Percentiles rank a stretch among this genome's conserved stretches.
Evolutionary conservation across 2,888 invertebrate genomes (phyloP).

Genomic region (Camptogramma bilineatum): DNA sequence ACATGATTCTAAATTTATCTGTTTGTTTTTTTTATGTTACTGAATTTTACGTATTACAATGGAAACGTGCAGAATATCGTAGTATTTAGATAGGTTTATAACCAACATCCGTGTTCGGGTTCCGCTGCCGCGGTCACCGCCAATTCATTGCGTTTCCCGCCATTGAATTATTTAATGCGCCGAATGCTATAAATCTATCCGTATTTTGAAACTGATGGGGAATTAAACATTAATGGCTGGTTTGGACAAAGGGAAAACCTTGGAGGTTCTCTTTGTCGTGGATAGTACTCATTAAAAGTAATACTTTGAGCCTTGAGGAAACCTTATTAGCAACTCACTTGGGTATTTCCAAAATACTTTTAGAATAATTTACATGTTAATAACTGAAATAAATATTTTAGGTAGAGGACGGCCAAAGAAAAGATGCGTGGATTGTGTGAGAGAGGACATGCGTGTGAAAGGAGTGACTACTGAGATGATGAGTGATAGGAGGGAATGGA

Average conservation of each 20-base stretch:
- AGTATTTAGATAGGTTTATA: constrained; percentile 45
- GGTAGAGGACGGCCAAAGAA: no score
- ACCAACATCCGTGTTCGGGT: constrained; percentile 42
- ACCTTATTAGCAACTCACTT: no score
- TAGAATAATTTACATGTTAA: no score
- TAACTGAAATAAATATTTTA: no score
- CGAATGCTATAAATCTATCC: constrained; percentile 30
- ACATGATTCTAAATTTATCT: no score
- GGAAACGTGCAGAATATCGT: constrained; percentile 28
- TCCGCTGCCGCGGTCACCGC: constrained; percentile 34
- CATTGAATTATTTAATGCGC: constrained; percentile 34
- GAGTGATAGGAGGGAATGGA: no score
- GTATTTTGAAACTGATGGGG: constrained; percentile 22
- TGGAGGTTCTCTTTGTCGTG: constrained; percentile 3
- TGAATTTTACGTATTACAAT: constrained; percentile 24
- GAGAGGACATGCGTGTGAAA: no score
- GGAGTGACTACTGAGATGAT: no score
- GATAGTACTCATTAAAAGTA: not conserved
- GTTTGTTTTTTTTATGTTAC: not conserved
- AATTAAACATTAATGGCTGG: constrained; percentile 21
- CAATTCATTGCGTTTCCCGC: constrained; percentile 39
- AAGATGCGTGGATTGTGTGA: no score
- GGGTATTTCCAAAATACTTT: no score
- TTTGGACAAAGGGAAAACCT: constrained; percentile 7
- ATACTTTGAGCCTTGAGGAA: not conserved